Base-by-base conservation (phyloP, 2,797 vertebrate species). In the Periparus ater region DNA sequence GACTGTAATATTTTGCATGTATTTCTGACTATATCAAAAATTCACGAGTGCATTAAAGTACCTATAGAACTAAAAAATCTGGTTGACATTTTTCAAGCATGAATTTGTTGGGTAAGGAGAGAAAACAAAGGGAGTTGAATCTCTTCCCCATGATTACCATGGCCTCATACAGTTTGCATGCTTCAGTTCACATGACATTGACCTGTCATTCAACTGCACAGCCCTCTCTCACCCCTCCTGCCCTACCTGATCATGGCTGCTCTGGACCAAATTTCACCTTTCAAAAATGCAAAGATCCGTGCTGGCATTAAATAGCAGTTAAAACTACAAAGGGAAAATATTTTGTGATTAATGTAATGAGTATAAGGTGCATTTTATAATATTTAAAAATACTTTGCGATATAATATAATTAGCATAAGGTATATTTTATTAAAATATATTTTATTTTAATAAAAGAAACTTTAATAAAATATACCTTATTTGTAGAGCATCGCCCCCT, bases 161-260 rank as follows among this genome's bases (percentile, higher is more conserved):
- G 40, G 47, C 47, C 47, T 86, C 85, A 93, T 78, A 51, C 44
- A 70, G 45, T 93, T 91, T 78, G 47, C 73, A 75, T 81, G 83
- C 76, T 91, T 91, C 89, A 66, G 66, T 83, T 93, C 76, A 88
- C 70, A 36, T 91, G 88, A 62, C 83, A 89, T 79, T 92, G 82
- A 89, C 58, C 73, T 94, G 85, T 84, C 85, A 78, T 65, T 94
- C 85, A 78, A 4, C 48, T 72, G 54, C 66, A 58, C 9, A 88
- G 19, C 47, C 62, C 42, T 81, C 42, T 81, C 70, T 75, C 66
- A 75, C 26, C 27, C 25, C 36, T 89, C 32, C 54, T 88, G 66
- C 66, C n/a, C 82, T 81, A 67, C 7, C 20, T 2, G 2, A 65
- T 44, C 68, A 36, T n/a, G 50, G 38, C 17, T 14, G 7, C 85